Conservation (phyloP, 2,113 vertebrate species). For the Prolemur simus region DNA sequence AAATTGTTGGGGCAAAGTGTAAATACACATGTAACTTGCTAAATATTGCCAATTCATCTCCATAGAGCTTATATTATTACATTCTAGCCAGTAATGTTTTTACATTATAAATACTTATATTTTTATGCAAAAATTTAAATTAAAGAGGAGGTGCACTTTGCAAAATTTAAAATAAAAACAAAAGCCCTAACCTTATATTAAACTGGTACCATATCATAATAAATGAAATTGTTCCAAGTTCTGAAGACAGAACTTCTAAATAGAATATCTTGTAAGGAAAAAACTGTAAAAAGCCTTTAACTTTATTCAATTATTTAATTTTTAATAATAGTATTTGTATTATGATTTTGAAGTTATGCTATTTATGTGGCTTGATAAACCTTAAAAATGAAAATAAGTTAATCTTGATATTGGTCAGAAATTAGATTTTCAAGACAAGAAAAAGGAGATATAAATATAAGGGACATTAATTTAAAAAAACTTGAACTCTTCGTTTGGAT, state of each 20-base stretch:
- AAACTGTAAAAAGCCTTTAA: background rate
- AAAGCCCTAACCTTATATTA: background rate
- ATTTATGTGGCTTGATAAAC: background rate
- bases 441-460: background rate
- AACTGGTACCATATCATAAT: background rate
- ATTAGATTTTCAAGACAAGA: background rate
- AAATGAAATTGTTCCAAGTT: background rate
- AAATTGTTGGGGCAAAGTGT: background rate
- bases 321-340: background rate
- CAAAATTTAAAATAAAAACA: background rate
- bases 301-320: background rate
- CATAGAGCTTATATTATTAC: accelerated
- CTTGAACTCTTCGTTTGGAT: background rate
- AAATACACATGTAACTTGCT: background rate
- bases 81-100: background rate
- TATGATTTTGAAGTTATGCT: background rate
- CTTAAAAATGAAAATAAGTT: background rate
- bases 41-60: background rate
- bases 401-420: background rate
- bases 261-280: background rate
- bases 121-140: background rate
- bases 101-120: background rate
- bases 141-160: background rate
- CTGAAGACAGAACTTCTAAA: background rate
- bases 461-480: background rate